A percentile compares a stretch with the other conserved stretches of the same genome.
Conservation (phyloP, 1,140 invertebrate genomes). For the Macrobrachium rosenbergii region DNA sequence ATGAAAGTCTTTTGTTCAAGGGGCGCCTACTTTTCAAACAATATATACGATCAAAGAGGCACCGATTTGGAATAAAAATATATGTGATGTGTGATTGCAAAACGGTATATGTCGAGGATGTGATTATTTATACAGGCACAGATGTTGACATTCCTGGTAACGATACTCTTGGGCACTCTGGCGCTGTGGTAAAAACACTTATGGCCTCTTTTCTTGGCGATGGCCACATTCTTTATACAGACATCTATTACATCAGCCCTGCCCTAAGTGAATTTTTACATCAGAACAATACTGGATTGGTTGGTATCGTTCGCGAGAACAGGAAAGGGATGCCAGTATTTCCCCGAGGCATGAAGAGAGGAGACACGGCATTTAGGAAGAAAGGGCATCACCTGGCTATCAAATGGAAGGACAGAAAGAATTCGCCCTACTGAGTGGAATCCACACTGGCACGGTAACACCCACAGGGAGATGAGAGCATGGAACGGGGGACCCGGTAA, state of each 20-base stretch:
- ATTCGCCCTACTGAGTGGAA: neutral
- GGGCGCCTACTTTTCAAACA: slow-evolving; percentile 69
- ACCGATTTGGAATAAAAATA: slow-evolving; percentile 70
- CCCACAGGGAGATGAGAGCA: neutral
- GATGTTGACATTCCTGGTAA: slow-evolving; percentile 52
- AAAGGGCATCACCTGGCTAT: neutral
- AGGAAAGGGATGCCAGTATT: slow-evolving; percentile 26
- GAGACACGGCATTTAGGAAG: no score
- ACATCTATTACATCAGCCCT: slow-evolving; percentile 71
- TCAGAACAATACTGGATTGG: slow-evolving; percentile 65
- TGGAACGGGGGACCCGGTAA: neutral
- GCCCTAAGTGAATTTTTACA: slow-evolving; percentile 68
- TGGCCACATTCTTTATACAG: slow-evolving; percentile 70
- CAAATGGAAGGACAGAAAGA: neutral
- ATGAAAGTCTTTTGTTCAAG: slow-evolving; percentile 70
- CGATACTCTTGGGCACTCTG: slow-evolving; percentile 66
- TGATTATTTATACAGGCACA: slow-evolving; percentile 68
- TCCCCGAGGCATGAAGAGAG: slow-evolving; percentile 18
- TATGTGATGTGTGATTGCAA: slow-evolving; percentile 68
- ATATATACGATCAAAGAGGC: slow-evolving; percentile 70
- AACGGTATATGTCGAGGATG: slow-evolving; percentile 68
- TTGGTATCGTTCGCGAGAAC: neutral
- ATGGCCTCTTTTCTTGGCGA: slow-evolving; percentile 68
- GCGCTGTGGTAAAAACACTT: slow-evolving; percentile 68
- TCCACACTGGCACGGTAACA: neutral